A percentile compares a stretch with the other conserved stretches of the same genome.
phyloP scores from a whole-genome alignment of 2,797 vertebrate genomes.

The Sebastes flavidus region DNA sequence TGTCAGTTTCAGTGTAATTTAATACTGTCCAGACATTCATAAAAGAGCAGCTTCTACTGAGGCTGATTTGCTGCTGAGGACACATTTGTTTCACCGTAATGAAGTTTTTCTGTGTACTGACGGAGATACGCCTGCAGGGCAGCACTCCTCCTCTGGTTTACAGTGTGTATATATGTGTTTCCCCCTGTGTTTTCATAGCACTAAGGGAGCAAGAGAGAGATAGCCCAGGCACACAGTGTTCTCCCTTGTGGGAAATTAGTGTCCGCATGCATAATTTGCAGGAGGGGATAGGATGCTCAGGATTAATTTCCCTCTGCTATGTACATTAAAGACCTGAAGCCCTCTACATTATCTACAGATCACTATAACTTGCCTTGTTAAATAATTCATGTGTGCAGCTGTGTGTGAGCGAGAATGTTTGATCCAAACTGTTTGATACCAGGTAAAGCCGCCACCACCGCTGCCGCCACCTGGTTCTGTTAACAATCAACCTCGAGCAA shows the following conservation, averaged over 20 bases:
- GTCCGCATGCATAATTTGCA: constrained; percentile 72
- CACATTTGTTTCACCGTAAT: constrained; percentile 59
- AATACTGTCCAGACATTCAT: constrained; percentile 16
- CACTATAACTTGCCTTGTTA: constrained; percentile 9
- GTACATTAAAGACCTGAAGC: constrained; percentile 23
- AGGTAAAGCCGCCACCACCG: not conserved
- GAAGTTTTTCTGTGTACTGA: constrained; percentile 54
- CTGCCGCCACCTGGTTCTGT: not conserved
- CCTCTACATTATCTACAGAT: constrained; percentile 39
- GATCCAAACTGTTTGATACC: constrained; percentile 3
- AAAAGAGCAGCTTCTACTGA: constrained; percentile 11
- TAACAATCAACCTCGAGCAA: not conserved
- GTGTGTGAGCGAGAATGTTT: not conserved
- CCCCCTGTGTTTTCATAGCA: constrained; percentile 30
- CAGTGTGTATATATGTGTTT: not conserved
- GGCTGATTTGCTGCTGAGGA: constrained; percentile 29
- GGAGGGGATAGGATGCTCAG: constrained; percentile 50
- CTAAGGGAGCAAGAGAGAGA: constrained; percentile 25
- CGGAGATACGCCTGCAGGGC: constrained; percentile 30
- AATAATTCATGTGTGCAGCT: constrained; percentile 45
- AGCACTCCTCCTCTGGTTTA: constrained; percentile 16
- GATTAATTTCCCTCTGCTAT: constrained; percentile 50
- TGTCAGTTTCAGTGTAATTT: constrained; percentile 33
- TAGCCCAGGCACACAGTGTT: constrained; percentile 53
- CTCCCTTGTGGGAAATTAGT: constrained; percentile 73